Evolutionary conservation across 2,888 invertebrate genomes (phyloP), one percentile per base, ranked within the genome.

Genomic region (Protula sp.): DNA sequence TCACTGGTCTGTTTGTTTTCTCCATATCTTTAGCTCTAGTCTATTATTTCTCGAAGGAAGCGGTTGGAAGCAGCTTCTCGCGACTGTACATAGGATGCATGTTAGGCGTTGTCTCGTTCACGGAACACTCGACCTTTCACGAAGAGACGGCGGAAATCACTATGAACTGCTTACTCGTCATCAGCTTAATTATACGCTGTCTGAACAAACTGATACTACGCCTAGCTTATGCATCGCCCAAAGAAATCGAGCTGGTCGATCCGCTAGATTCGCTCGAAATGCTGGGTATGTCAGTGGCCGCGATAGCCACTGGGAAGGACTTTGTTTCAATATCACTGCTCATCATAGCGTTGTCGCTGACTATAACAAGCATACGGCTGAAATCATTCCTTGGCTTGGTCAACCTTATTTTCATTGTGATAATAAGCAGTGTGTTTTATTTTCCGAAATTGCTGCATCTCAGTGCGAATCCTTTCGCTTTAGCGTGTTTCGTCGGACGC

Each of bases 31-130:
- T 70, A 66, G 75, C 76, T 2, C 61, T 76, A 19, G 71, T 71
- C 56, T 76, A 74, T 60, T 77, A 77, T 62, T 77, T 76, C 61
- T 70, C 72, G 29, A 64, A 67, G 59, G 70, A 71, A 22, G 53
- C 64, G 3, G 56, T 76, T 4, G 77, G 77, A n/a, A 67, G 63
- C 29, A 66, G 72, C 1, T 47, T 79, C 38, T 64, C 71, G 22
- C 72, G 76, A 48, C 65, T 78, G 14, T 79, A 78, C 78, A 65
- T 77, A 5, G 78, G 79, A 2, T 72, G 74, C 59, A 68, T 77
- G 22, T 66, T 78, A 1, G 79, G 78, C 22, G 72, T 79, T 19
- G 62, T 79, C 1, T 68, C 73, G 2, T 77, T 78, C 65, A 68
- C 70, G 4, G 51, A 54, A 19, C 52, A 64, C 9, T 65, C 70